Evolutionary conservation across 2,797 vertebrate genomes (phyloP), one percentile per base, ranked within the genome.

Genomic region (Triplophysa yarkandensis): DNA sequence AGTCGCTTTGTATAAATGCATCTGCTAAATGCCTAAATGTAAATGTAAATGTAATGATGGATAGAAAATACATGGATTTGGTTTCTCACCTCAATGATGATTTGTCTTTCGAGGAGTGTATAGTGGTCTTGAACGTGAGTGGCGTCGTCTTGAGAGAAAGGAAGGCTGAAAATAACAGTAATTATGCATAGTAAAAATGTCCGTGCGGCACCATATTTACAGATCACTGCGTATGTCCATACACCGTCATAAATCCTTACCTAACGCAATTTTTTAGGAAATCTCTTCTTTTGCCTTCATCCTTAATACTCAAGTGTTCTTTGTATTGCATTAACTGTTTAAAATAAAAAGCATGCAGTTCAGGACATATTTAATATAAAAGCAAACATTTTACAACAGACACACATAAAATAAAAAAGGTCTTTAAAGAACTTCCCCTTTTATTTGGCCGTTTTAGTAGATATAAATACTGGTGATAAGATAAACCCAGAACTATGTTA

Each of bases 61-160:
- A 11, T 32, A 54, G 5, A 13, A 13, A 44, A 21, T 25, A 6
- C 14, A 2, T 71, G 25, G 17, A 63, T 23, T 44, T 0, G 9
- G 7, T 27, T 30, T 4, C 88, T 85, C 69, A 99, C 97, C 94
- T 98, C 96, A 21, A 99, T 94, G 74, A 98, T 94, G 82, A 98
- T 95, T 89, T 99, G 97, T 61, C 96, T 89, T 82, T 99, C 97
- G 88, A 99, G 88, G 63, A 98, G 90, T 0, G 95, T 96, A 76
- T 93, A 96, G 84, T 99, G 97, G 78, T 98, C 96, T 87, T 95
- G 94, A 57, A 99, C 83, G 13, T 95, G 94, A 58, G 82, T 79
- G 1, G 83, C 82, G 76, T 99, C 97, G 60, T 99, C 97, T 16
- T 88, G 77, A 77, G 94, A 92, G 86, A 98, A 98, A 0, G 95